Base-by-base conservation (phyloP, 2,797 vertebrate genomes). In the Hypotaenidia okinawae region DNA sequence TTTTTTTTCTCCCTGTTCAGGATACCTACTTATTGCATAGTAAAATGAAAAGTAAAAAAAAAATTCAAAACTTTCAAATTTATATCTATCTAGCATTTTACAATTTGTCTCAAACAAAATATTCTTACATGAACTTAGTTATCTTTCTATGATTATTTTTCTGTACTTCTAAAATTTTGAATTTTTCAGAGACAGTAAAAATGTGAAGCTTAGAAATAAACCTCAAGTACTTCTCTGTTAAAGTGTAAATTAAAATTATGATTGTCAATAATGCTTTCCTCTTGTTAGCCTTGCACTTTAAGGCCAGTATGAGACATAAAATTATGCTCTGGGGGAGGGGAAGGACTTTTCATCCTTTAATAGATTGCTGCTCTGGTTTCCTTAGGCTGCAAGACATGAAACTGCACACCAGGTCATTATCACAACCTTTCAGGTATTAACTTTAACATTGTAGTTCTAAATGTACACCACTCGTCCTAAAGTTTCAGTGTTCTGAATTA, bases 391-490 rank as follows among this genome's bases (percentile, higher is more conserved):
- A 99, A 78, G 99, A 99, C 67, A 87, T 98, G 97, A 99, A 98
- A 97, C 81, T 97, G 16, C 98, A 98, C 84, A 96, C 97, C 32
- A 98, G 98, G 76, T 98, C 98, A 18, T 23, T 97, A 43, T 98
- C 98, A 10, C 99, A 99, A 68, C 98, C 99, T 11, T 98, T 99
- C 98, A 99, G 99, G 99, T 99, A 98, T 51, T 75, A 85, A 54
- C 27, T 91, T 82, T 12, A 33, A 69, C 64, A 28, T 66, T 74
- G 11, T 11, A 23, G 6, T 86, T 93, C 14, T 69, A 33, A 86
- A 45, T 51, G 4, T 49, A 3, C 72, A 25, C 39, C 6, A 24
- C 12, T 75, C 15, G 39, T 83, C 47, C 63, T 85, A 25, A 55
- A 47, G 58, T 76, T 62, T 67, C 70, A 57, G 32, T 33, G 33